A percentile compares a stretch with the other conserved stretches of the same genome.
Conservation (phyloP, 2,888 invertebrate species). For the Ormyrus nitidulus region DNA sequence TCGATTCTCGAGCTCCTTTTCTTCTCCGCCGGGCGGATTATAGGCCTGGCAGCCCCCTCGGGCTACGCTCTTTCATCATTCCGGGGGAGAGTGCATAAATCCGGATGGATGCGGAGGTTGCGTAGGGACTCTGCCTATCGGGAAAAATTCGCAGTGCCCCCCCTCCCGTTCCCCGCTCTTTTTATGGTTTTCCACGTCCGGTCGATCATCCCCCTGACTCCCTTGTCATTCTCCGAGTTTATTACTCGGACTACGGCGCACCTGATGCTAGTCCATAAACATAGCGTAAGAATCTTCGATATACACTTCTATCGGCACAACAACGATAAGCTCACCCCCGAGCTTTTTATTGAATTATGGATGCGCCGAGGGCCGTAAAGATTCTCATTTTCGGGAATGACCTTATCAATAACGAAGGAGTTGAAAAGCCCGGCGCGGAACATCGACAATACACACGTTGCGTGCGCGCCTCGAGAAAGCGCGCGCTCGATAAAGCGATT, state of each 20-base stretch:
- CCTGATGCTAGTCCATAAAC: conserved; percentile 33
- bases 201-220: conserved; percentile 9
- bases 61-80: conserved; percentile 27
- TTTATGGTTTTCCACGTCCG: conserved; percentile 1
- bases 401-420: not conserved
- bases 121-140: no score
- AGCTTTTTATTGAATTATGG: not conserved
- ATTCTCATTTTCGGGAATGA: no score
- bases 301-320: not conserved
- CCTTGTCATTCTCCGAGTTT: conserved; percentile 14
- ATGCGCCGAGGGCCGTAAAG: no score
- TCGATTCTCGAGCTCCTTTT: conserved; percentile 22
- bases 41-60: not conserved
- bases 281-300: not conserved
- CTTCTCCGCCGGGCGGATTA: conserved; percentile 19
- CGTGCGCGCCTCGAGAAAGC: no score
- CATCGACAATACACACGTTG: no score
- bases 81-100: conserved; percentile 10
- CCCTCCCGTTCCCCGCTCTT: not conserved
- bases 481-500: no score
- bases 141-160: conserved; percentile 26
- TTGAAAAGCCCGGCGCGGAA: not conserved
- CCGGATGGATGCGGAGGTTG: not conserved
- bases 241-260: conserved; percentile 6
- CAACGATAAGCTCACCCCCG: not conserved